Base-by-base conservation (phyloP, 2,888 invertebrate genomes). In the Baccha elongata region DNA sequence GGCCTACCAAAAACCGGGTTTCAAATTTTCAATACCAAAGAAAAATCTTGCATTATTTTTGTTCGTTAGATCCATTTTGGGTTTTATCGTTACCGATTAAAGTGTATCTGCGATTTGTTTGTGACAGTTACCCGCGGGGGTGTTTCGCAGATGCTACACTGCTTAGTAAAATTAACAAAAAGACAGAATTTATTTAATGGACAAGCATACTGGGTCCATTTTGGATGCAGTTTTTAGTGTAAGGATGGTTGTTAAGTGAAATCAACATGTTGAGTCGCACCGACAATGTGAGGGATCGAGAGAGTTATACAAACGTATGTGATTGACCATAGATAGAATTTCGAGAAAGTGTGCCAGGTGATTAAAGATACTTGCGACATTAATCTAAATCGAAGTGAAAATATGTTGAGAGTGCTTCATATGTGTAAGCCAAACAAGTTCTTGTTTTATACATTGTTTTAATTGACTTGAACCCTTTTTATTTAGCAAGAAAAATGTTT, bases 321-420 rank as follows among this genome's bases (percentile, higher is more conserved):
- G 55, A 73, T 44, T 68, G 73, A 68, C 68, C 72, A 69, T 26
- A 69, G 72, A 78, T 64, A 83, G 83, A 64, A 23, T 50, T 60
- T 67, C 19, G 55, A 83, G 83, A 83, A 83, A 83, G 83, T 83
- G 58, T 83, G 83, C 64, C 83, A 58, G 50, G 37, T 48, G 68
- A 50, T 42, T 53, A 8, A 50, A 50, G 23, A 8, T 11, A 17
- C 32, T 50, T 65, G 40, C 15, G 40, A 37, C 40, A 69, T 40
- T 60, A 55, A 62, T 65, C n/a, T n/a, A 42, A 55, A 58, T 23
- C 58, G 3, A 58, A 78, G 78, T 78, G 83, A 83, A 78, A 73
- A 29, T 60, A 68, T 13, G 7, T 35, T 68, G 68, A 78, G 73
- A 83, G 72, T 83, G 72, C 68, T 62, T 58, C 26, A 58, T 58